These are phyloP conservation scores for Anthoscopus minutus DNA, from an alignment of 2,113 vertebrate species.

Conservation along the genomic window DNA sequence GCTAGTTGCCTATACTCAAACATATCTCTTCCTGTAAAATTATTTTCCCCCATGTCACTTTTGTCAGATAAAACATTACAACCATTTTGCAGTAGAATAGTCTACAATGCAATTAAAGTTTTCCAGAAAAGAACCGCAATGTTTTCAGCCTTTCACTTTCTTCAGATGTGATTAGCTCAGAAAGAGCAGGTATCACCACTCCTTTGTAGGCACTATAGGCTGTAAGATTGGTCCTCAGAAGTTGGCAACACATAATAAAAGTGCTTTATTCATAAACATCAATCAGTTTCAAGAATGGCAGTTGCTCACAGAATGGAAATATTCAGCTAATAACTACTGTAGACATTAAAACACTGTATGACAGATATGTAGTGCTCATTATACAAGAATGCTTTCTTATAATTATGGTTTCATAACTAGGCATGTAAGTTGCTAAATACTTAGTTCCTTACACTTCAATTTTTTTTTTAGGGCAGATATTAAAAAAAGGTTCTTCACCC, in stretches of 20 bases:
- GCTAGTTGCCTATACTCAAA: not conserved
- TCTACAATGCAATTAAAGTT: conserved; percentile 52
- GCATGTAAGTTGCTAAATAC: conserved; percentile 57
- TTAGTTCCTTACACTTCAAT: conserved; percentile 21
- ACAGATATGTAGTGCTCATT: conserved; percentile 29
- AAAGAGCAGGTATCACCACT: conserved; percentile 69
- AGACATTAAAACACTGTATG: conserved; percentile 45
- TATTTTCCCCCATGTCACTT: conserved; percentile 31
- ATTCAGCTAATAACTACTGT: conserved; percentile 49
- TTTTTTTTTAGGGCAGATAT: not conserved
- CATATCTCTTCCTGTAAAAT: not conserved
- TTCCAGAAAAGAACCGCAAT: not conserved
- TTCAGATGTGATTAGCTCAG: conserved; percentile 66
- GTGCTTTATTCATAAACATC: conserved; percentile 70
- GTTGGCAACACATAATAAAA: conserved; percentile 67
- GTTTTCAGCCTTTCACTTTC: conserved; percentile 66
- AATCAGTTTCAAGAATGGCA: conserved; percentile 69
- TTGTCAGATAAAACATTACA: conserved; percentile 55
- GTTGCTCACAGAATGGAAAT: conserved; percentile 61
- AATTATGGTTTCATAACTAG: conserved; percentile 61
- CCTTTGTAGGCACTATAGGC: conserved; percentile 51
- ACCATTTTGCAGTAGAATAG: conserved; percentile 52
- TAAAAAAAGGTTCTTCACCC: not conserved
- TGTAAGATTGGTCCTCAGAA: conserved; percentile 60
- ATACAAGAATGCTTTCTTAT: conserved; percentile 39